A percentile compares a stretch with the other conserved stretches of the same genome.
phyloP scores from a whole-genome alignment of 30 jellyfish, hydroid and myxozoan species.

The Pelagia noctiluca region DNA sequence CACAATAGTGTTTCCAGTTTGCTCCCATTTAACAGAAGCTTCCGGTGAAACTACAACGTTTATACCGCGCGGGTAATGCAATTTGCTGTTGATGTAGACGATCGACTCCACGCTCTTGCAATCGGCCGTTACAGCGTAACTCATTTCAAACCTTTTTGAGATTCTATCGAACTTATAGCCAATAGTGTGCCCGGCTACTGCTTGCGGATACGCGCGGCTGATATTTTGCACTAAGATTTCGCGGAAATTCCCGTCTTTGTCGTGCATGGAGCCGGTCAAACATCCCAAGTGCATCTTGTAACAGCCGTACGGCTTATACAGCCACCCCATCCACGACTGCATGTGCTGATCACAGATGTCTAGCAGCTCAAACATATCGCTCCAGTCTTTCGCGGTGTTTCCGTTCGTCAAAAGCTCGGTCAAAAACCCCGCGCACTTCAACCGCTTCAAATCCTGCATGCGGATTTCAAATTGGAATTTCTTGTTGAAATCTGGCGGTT shows the following conservation, averaged over 20 bases:
- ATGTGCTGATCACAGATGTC: constrained; percentile 78
- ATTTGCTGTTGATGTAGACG: constrained; percentile 72
- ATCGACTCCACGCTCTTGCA: constrained; percentile 71
- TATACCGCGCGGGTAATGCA: constrained; percentile 89
- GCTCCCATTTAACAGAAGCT: constrained; percentile 53
- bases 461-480: constrained; percentile 84
- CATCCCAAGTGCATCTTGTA: constrained; percentile 73
- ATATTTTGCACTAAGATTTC: constrained; percentile 81
- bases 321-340: constrained; percentile 99
- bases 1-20: constrained; percentile 52
- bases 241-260: constrained; percentile 59
- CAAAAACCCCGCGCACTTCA: constrained; percentile 92
- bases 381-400: constrained; percentile 59
- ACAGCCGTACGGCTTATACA: constrained; percentile 96
- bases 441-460: constrained; percentile 79
- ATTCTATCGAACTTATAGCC: constrained; percentile 56
- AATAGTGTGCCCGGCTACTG: constrained; percentile 90
- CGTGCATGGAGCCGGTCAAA: constrained; percentile 34
- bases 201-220: constrained; percentile 95
- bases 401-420: constrained; percentile 92
- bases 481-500: constrained; percentile 97
- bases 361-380: constrained; percentile 78
- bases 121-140: constrained; percentile 51
- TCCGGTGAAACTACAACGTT: constrained; percentile 52
- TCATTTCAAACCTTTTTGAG: constrained; percentile 61